A percentile compares a stretch with the other conserved stretches of the same genome.
phyloP scores from a whole-genome alignment of 1,140 invertebrate species.

The Oreohelix idahoensis region DNA sequence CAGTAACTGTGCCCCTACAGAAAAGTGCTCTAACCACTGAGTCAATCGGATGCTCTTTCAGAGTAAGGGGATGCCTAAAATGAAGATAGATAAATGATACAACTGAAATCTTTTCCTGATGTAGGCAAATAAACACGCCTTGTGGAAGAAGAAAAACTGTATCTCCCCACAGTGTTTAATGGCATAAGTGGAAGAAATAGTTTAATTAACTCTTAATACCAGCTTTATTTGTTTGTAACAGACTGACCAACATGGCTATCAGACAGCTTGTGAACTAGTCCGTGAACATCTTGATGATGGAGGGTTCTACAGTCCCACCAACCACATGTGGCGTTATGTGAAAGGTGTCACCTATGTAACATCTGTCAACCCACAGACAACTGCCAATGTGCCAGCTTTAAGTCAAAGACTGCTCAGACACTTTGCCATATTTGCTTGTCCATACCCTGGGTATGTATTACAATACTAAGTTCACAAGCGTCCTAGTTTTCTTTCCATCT shows the following conservation, averaged over 20 bases:
- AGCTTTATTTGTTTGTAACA: slow-evolving; percentile 44
- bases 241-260: slow-evolving; percentile 67
- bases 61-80: no score
- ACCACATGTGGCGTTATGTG: slow-evolving; percentile 69
- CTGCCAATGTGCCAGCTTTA: slow-evolving; percentile 61
- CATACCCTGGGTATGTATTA: slow-evolving; percentile 62
- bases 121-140: no score
- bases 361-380: slow-evolving; percentile 68
- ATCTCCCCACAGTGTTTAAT: no score
- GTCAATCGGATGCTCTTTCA: no score
- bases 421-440: slow-evolving; percentile 70
- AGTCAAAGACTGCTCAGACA: slow-evolving; percentile 69
- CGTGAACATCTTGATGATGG: slow-evolving; percentile 72
- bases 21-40: no score
- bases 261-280: slow-evolving; percentile 71
- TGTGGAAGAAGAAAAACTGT: no score
- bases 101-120: no score
- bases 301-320: slow-evolving; percentile 68
- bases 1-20: no score
- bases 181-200: no score
- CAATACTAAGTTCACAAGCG: not conserved
- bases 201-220: no score
- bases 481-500: no score
- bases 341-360: slow-evolving; percentile 71
- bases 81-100: no score